phyloP scores from a whole-genome alignment of 2,888 invertebrate genomes.

The Achlya flavicornis region DNA sequence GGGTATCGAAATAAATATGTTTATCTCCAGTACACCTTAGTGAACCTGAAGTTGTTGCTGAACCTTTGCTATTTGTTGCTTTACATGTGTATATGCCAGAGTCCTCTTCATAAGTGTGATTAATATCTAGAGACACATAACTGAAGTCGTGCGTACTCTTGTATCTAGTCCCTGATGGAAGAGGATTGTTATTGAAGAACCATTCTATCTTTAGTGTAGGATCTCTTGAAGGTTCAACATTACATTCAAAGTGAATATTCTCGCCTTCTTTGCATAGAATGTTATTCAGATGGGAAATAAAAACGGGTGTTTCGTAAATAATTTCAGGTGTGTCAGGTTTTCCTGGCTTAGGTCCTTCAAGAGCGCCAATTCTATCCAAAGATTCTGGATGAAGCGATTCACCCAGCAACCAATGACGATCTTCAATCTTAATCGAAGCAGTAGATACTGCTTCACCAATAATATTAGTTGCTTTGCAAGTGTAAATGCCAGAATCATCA shows the following conservation, averaged over 20 bases:
- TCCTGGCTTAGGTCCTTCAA: constrained; percentile 90
- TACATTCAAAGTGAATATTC: constrained; percentile 95
- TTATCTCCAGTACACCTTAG: constrained; percentile 92
- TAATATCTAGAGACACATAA: constrained; percentile 95
- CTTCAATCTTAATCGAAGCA: constrained; percentile 94
- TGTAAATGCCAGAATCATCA: constrained; percentile 97
- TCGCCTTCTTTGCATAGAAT: constrained; percentile 94
- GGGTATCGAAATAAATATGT: constrained; percentile 93
- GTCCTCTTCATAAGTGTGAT: constrained; percentile 94
- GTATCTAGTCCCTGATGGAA: constrained; percentile 94
- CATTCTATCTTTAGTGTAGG: constrained; percentile 96
- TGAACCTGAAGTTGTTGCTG: constrained; percentile 95
- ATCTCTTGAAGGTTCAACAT: constrained; percentile 95
- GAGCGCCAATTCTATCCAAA: constrained; percentile 91
- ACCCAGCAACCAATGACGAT: constrained; percentile 93
- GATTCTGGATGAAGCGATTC: constrained; percentile 95
- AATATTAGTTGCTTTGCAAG: constrained; percentile 96
- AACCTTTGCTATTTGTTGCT: constrained; percentile 94
- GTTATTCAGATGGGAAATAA: constrained; percentile 95
- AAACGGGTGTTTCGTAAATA: constrained; percentile 92
- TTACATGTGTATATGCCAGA: constrained; percentile 96
- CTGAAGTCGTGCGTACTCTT: constrained; percentile 98
- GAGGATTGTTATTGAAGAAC: constrained; percentile 96
- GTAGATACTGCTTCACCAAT: constrained; percentile 97
- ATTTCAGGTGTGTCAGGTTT: constrained; percentile 89